Evolutionary conservation across 2,797 vertebrate genomes (phyloP).

Genomic region (Anguilla marmorata): DNA sequence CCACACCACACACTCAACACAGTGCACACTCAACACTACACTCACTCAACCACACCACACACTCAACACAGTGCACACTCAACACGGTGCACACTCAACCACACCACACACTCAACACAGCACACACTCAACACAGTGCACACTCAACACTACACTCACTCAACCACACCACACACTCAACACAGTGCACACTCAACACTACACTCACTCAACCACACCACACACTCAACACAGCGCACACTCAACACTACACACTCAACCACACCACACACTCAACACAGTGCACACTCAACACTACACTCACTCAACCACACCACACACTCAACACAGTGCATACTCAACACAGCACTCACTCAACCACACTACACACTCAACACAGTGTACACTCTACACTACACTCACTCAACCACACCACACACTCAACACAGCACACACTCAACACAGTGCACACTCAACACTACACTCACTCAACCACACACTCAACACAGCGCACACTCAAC

Average conservation of each 20-base stretch:
- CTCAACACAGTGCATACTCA: background rate
- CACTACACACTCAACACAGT: conserved; percentile 1
- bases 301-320: conserved; percentile 26
- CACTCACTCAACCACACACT: background rate
- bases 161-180: background rate
- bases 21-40: no score
- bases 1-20: background rate
- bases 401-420: conserved; percentile 25
- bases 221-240: background rate
- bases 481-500: background rate
- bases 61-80: conserved; percentile 25
- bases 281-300: background rate
- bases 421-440: no score
- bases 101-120: conserved; percentile 32
- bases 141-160: background rate
- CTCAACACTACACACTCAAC: background rate
- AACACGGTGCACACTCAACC: background rate
- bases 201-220: background rate
- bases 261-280: background rate
- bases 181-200: background rate
- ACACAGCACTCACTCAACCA: conserved; percentile 16
- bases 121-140: background rate
- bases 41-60: no score
- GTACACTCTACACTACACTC: background rate
- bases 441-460: background rate